Evolutionary conservation across 2,888 invertebrate species (phyloP), one percentile per base, ranked within the genome.

Genomic region (Glyphotaelius pellucidus): DNA sequence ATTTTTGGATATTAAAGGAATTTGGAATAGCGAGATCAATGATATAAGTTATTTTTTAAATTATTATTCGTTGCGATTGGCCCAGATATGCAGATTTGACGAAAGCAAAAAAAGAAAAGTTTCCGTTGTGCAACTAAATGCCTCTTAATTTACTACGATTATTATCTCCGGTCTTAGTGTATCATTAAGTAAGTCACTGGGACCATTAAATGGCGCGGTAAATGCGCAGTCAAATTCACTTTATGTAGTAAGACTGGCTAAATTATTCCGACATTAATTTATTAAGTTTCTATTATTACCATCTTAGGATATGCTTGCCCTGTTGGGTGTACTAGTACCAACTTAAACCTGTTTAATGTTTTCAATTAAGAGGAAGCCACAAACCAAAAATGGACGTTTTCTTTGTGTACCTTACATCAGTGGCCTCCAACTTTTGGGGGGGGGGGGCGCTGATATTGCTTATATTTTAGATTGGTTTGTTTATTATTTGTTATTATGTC

Each of bases 21-120:
- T n/a, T n/a, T n/a, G n/a, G n/a, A n/a, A n/a, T n/a, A n/a, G n/a
- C n/a, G n/a, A n/a, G n/a, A n/a, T n/a, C n/a, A n/a, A n/a, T n/a
- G n/a, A n/a, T n/a, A n/a, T n/a, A n/a, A n/a, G n/a, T n/a, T n/a
- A n/a, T n/a, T n/a, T n/a, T n/a, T n/a, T n/a, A n/a, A n/a, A n/a
- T n/a, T n/a, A n/a, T 38, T 35, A 19, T 31, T 14, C 83, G 83
- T 83, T 83, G 35, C 83, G 83, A 35, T 35, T 83, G 83, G 35
- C 83, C 83, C 83, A 32, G 83, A 83, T 83, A 83, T 83, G 32
- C 83, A 83, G 35, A 83, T 83, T 38, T 38, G 83, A 83, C 35
- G 83, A 83, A 83, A 83, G 83, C 38, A 38, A 83, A 67, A n/a
- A 83, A 32, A 35, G 83, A 83, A 83, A 83, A 83, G 35, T 35